A percentile compares a stretch with the other conserved stretches of the same genome.
These are phyloP conservation scores for Magallana angulata DNA, from an alignment of 1,140 invertebrate genomes.

Conservation along the genomic window DNA sequence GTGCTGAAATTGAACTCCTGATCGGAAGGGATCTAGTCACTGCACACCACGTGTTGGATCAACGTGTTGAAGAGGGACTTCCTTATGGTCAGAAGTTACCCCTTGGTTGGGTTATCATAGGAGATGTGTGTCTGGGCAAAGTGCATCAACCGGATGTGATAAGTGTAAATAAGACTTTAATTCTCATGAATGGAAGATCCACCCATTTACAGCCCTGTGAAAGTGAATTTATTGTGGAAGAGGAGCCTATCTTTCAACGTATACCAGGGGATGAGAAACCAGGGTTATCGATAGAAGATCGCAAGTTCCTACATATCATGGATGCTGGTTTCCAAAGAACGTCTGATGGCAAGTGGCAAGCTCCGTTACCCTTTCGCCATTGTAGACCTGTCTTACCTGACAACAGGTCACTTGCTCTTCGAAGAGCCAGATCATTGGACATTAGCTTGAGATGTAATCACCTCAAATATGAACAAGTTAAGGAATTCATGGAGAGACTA, in stretches of 20 bases:
- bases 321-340: conserved; percentile 35
- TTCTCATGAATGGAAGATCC: conserved; percentile 41
- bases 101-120: too few relatives aligned
- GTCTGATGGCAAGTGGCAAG: conserved; percentile 36
- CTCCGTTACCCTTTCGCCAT: conserved; percentile 45
- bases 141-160: conserved; percentile 1
- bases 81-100: too few relatives aligned
- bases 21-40: too few relatives aligned
- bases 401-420: too few relatives aligned
- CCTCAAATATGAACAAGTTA: too few relatives aligned
- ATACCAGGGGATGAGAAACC: conserved; percentile 50
- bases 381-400: too few relatives aligned
- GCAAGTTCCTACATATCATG: conserved; percentile 44
- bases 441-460: too few relatives aligned
- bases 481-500: too few relatives aligned
- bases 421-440: too few relatives aligned
- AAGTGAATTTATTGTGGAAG: conserved; percentile 26
- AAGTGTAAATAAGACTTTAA: conserved; percentile 39
- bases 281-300: conserved; percentile 54
- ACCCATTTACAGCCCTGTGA: conserved; percentile 52
- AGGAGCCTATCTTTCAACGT: background rate
- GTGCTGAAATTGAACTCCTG: too few relatives aligned
- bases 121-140: conserved; percentile 16
- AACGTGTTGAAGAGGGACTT: too few relatives aligned
- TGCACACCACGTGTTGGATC: too few relatives aligned